Evolutionary conservation across 1,140 invertebrate species (phyloP), one percentile per base, ranked within the genome.

Genomic region (Psix sp.): DNA sequence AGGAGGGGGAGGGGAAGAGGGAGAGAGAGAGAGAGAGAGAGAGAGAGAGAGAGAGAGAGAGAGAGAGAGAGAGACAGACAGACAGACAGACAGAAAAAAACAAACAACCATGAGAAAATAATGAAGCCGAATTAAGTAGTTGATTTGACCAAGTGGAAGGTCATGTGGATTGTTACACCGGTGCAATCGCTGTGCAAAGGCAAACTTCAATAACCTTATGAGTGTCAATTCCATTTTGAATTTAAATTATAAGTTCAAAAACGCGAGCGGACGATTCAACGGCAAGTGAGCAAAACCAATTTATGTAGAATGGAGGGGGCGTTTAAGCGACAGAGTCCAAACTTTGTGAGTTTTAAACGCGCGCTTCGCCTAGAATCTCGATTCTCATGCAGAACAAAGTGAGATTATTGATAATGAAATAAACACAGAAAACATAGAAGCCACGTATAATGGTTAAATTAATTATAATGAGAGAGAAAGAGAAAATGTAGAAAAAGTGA

Each of bases 171-270:
- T 83, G 78, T 84, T 73, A 83, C 76, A 81, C 80, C 68, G 81
- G 78, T 85, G 82, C 84, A 86, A 86, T 86, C 82, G 83, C 75
- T 83, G 80, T 75, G 75, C 81, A 76, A 80, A 74, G 78, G 83
- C 42, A 84, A 35, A 86, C 76, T 86, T 83, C 79, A 84, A 84
- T 84, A 86, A 86, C 80, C 82, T 86, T 86, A 86, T 87, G 74
- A 86, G 84, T 86, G 86, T 87, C 86, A 87, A 87, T 87, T 87
- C 84, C 84, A 76, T 86, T 85, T 84, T 82, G 77, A 83, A 83
- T 79, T 84, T 82, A 6, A 84, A 73, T 80, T 77, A 81, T 82
- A 84, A 83, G 81, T 83, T 84, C 72, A 70, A 29, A 21, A 1
- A 42, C 14, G 31, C 20, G 20, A 43, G 40, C n/a, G 7, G 57